Evolutionary conservation across 2,113 vertebrate species (phyloP).

Genomic region (Aplodontia rufa): DNA sequence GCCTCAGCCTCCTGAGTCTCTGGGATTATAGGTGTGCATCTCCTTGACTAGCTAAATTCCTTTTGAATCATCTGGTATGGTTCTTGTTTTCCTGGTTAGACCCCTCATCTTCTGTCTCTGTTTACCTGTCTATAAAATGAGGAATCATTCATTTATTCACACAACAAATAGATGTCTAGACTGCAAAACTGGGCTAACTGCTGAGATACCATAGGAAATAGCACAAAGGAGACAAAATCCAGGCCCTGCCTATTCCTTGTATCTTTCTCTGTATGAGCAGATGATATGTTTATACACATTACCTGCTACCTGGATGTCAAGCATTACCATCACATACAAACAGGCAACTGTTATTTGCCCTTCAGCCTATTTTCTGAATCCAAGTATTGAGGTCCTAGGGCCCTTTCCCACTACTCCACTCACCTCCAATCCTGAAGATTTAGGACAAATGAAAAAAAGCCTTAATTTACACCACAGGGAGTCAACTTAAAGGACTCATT

Average conservation of each 20-base stretch:
- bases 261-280: not conserved
- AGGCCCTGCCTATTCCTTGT: not conserved
- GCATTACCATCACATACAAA: not conserved
- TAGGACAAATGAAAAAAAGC: slow-evolving; percentile 44
- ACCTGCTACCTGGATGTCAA: not conserved
- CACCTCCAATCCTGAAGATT: not conserved
- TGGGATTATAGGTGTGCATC: not conserved
- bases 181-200: not conserved
- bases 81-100: not conserved
- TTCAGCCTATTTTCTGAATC: not conserved
- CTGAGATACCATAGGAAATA: not conserved
- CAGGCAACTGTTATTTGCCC: not conserved
- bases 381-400: not conserved
- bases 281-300: not conserved
- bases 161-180: not conserved
- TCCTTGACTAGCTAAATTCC: not conserved
- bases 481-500: slow-evolving; percentile 51
- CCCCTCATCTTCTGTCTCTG: not conserved
- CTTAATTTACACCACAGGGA: slow-evolving; percentile 48
- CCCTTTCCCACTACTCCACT: not conserved
- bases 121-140: not conserved
- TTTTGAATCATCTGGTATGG: not conserved
- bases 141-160: not conserved
- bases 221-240: not conserved
- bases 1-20: not conserved